Evolutionary conservation across 2,113 vertebrate species (phyloP).

Genomic region (Hyla sarda): DNA sequence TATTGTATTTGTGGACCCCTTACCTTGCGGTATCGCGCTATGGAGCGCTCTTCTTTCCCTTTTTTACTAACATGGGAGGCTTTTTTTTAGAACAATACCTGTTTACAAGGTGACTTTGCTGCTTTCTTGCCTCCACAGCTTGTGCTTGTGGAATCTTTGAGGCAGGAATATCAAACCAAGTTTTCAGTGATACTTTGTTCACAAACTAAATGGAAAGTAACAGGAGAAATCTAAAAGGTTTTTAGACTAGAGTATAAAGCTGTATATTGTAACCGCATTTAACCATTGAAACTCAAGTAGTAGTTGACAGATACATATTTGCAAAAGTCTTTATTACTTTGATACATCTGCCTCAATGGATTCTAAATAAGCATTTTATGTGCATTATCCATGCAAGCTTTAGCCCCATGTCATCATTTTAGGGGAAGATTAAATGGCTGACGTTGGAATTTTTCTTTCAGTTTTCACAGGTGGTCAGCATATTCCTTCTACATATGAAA

Average conservation of each 20-base stretch:
- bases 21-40: too few species aligned
- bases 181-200: neutral
- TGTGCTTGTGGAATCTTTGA: constrained; percentile 14
- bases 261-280: neutral
- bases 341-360: neutral
- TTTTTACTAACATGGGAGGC: too few species aligned
- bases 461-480: neutral
- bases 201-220: too few species aligned
- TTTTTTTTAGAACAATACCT: constrained; percentile 3
- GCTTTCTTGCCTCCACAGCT: neutral
- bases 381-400: neutral
- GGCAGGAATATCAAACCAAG: neutral
- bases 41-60: too few species aligned
- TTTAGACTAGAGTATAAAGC: neutral
- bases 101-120: neutral
- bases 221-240: neutral
- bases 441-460: neutral
- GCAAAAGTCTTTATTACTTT: neutral
- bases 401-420: neutral
- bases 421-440: neutral
- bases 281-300: too few species aligned
- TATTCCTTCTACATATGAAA: neutral
- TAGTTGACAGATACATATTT: neutral
- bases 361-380: neutral
- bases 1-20: too few species aligned